Base-by-base conservation (phyloP, 2,113 vertebrate species). In the Myotis davidii region DNA sequence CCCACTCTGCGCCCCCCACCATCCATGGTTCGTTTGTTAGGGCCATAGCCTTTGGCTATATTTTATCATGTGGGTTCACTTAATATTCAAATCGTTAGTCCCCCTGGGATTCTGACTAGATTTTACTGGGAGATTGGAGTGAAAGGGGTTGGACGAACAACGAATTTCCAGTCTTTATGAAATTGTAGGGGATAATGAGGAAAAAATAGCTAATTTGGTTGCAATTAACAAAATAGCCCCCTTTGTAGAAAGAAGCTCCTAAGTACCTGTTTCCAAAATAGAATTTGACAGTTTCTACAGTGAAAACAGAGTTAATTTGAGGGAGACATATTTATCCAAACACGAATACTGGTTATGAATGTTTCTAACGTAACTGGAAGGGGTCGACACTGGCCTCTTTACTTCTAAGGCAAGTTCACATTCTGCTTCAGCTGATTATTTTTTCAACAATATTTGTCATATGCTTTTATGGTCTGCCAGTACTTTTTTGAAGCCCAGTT, bases 401-500 rank as follows among this genome's bases (percentile, higher is more conserved):
- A 96, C 97, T 98, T 98, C 98, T 98, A 92, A 97, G 98, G 97
- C 98, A 97, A 98, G 98, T 98, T 98, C 98, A 98, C 98, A 96
- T 98, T 98, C 97, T 97, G 98, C 97, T 98, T 98, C 98, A 96
- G 97, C 97, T 98, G 98, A 98, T 98, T 98, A 98, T 98, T 98
- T 98, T 99, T 99, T 98, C 98, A 99, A 98, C 98, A 98, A 98
- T 98, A 98, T 98, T 98, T 98, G 97, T 97, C 95, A 97, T 97
- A 97, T 97, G 98, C 98, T 99, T 99, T 99, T 98, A 99, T 98
- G 98, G 88, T 96, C 95, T 98, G 98, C 98, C 98, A 98, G 98
- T 97, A 85, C 85, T 95, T 98, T 99, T 98, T 98, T 98, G 95
- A 98, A 98, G 95, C 96, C 97, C 97, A 94, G 97, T 97, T 97